A percentile compares a stretch with the other conserved stretches of the same genome.
phyloP scores from a whole-genome alignment of 2,888 invertebrate genomes.

The Lasius platythorax region DNA sequence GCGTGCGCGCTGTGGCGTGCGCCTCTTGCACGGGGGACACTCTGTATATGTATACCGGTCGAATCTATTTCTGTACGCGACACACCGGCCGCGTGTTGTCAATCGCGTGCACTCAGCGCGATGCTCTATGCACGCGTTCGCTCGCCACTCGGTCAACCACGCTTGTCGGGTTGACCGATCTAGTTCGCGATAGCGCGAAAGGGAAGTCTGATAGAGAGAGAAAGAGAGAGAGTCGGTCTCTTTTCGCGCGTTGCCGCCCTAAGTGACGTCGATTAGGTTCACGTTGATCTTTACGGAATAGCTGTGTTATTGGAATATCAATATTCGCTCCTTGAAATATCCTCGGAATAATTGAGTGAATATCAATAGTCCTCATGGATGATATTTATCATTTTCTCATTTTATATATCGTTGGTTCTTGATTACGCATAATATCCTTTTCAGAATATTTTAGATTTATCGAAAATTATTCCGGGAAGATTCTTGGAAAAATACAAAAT shows the following conservation, averaged over 20 bases:
- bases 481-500: not conserved
- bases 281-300: not conserved
- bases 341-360: not conserved
- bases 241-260: not conserved
- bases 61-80: constrained; percentile 46
- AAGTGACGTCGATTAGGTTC: not conserved
- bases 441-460: not conserved
- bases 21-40: constrained; percentile 17
- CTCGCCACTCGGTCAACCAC: constrained; percentile 16
- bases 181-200: constrained; percentile 53
- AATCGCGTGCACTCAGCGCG: constrained; percentile 41
- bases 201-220: constrained; percentile 38
- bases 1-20: not conserved
- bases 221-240: not conserved
- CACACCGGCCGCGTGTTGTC: constrained; percentile 26
- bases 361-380: not conserved
- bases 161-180: constrained; percentile 8
- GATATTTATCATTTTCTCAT: not conserved
- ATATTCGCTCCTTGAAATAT: not conserved
- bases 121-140: constrained; percentile 27
- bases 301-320: not conserved
- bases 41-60: constrained; percentile 34
- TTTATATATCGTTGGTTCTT: not conserved
- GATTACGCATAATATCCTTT: not conserved
- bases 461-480: not conserved